Base-by-base conservation (phyloP, 1,140 invertebrate genomes). In the Hycleus phaleratus region DNA sequence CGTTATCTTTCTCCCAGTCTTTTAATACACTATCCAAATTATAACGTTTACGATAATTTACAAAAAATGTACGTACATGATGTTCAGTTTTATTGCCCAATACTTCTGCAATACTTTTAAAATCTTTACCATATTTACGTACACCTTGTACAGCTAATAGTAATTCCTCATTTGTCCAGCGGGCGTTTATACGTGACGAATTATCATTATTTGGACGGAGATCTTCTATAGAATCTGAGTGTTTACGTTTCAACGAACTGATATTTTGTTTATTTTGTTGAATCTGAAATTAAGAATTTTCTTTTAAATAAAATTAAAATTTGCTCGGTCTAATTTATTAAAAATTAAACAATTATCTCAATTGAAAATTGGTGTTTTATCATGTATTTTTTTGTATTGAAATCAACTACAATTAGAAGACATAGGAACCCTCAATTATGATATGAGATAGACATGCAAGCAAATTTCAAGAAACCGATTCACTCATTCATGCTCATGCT, bases 211-310 rank as follows among this genome's bases (percentile, higher is more conserved):
- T 47, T 25, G 86, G 85, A 66, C 86, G 79, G 46, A 87, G 76
- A 42, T 88, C 83, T 61, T 92, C 86, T 46, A 94, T 83, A 26
- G 82, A 85, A 53, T 86, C 83, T 9, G 76, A 67, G n/a, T 82
- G 82, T 75, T 88, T 85, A 51, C 85, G 79, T 74, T 93, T 91
- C 65, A 93, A 77, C 50, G 90, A 82, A 70, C 91, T 91, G 48
- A 96, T 83, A 65, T 87, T 84, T 73, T 97, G 94, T 71, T 97
- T 97, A 71, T 96, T 95, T 62, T 87, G 87, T 75, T 97, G 95
- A 58, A 97, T 91, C 93, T 96, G 71, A 49, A 74, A 71, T 59
- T 65, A 74, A 59, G 67, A 63, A 68, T 59, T 39, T 39, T 1
- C 6, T 39, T 39, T 7, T 4, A 42, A 42, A 42, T 11, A 5